Evolutionary conservation across 2,888 invertebrate genomes (phyloP).

Genomic region (Ophraella communa): DNA sequence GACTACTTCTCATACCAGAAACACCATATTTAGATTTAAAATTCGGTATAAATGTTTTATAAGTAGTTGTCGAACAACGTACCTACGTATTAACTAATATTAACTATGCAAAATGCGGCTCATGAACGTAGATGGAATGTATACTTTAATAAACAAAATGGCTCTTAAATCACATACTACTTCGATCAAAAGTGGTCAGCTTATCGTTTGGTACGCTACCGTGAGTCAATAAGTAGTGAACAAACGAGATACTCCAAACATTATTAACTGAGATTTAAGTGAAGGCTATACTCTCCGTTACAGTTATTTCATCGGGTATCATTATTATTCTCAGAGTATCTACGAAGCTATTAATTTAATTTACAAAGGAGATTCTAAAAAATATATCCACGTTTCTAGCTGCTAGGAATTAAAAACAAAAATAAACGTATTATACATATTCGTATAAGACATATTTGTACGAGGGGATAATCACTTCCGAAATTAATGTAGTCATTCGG

Average conservation of each 20-base stretch:
- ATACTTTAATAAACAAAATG: conserved; percentile 43
- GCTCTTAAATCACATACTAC: conserved; percentile 40
- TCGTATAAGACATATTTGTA: too few species aligned
- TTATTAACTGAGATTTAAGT: conserved; percentile 29
- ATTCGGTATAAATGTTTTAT: background rate
- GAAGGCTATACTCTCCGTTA: conserved; percentile 28
- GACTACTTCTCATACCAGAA: background rate
- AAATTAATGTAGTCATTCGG: too few species aligned
- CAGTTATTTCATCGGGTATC: conserved; percentile 25
- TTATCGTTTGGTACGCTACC: conserved; percentile 30
- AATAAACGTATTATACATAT: too few species aligned
- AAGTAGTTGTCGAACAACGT: background rate
- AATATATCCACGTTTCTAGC: too few species aligned
- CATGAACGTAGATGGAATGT: conserved; percentile 21
- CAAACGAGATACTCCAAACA: conserved; percentile 20
- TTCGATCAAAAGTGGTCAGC: conserved; percentile 29
- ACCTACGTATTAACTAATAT: background rate
- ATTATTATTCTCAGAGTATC: conserved; percentile 29
- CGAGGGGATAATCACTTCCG: too few species aligned
- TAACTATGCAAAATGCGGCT: conserved; percentile 18
- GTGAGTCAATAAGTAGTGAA: conserved; percentile 18
- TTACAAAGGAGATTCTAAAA: too few species aligned
- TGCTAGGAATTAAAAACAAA: too few species aligned
- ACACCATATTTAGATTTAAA: background rate
- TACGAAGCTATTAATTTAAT: conserved; percentile 5